Evolutionary conservation across 1,140 invertebrate species (phyloP), one percentile per base, ranked within the genome.

Genomic region (Megathymus violae): DNA sequence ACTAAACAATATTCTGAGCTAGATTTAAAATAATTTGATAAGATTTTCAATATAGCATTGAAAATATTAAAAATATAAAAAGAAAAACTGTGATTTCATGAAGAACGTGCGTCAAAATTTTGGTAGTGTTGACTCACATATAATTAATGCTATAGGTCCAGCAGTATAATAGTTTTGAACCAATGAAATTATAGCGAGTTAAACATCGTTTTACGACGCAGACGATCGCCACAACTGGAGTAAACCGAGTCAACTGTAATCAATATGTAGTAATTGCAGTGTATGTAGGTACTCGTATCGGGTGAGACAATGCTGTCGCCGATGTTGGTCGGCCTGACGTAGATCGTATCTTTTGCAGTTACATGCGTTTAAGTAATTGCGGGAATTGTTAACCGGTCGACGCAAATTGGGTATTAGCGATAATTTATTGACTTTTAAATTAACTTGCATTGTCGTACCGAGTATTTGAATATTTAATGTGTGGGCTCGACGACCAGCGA

Each of bases 281-380:
- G 73, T 80, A 76, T 82, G 73, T 80, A 75, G 82, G 83, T 78
- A 76, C 69, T 78, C 67, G 73, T 78, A 80, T 84, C 76, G 74
- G 68, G 71, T 80, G 77, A 86, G 85, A 89, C 85, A 89, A 88
- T 88, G 82, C 84, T 74, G 78, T 68, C 27, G 27, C 27, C 27
- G 27, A 31, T 31, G 27, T 64, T 17, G 80, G 75, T 63, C 71
- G 73, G 51, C 58, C 60, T 67, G 63, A 64, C 69, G 62, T 60
- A 85, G 87, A 88, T 88, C 72, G 80, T 90, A 90, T 90, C 87
- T 72, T 71, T 80, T 70, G 74, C 72, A 80, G 80, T 86, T 83
- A 89, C 83, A 88, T 78, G 80, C 79, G 80, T 90, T 88, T 86
- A 85, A 88, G 85, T 90, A 90, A 90, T 90, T 86, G 85, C 85